Evolutionary conservation across 2,113 vertebrate genomes (phyloP), one percentile per base, ranked within the genome.

Genomic region (Apus apus): DNA sequence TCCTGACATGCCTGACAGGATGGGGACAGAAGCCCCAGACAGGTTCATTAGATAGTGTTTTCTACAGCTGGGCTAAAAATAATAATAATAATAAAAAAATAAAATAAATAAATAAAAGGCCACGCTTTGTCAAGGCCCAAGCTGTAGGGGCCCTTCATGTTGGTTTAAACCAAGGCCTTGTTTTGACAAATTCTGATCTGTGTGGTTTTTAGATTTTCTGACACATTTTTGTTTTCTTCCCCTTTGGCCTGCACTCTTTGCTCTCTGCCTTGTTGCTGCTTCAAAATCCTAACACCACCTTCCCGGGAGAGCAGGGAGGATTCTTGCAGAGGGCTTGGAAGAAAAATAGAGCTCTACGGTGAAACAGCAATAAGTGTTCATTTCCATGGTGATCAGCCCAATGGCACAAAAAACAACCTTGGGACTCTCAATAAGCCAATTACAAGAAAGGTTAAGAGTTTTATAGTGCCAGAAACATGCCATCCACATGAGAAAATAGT

Each of bases 21-120:
- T 98, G 98, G 98, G 99, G 99, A 99, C 99, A 99, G 99, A 98
- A 98, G 98, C 98, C 98, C 98, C 98, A 99, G 99, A 99, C 99
- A 99, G 99, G 99, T 99, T 99, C 99, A 99, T 99, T 99, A 99
- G 99, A 99, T 99, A 98, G 98, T 98, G 98, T 99, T 99, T 99
- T 98, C 99, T 99, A 98, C 99, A 99, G 99, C 99, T 99, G 99
- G 98, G 98, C 98, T 99, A 98, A 97, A 98, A 98, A 97, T 90
- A 97, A 93, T 14, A 45, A 23, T 50, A 68, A 74, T 87, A 73
- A 94, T 53, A 93, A 76, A 13, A 88, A 93, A 82, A 60, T 96
- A 91, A 95, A 96, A 32, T 9, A n/a, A 98, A 98, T 94, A 96
- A 97, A 67, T 76, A 67, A 82, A 60, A 97, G 96, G 94, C 98